Percentiles rank a stretch among this genome's conserved stretches.
Conservation (phyloP, 2,113 vertebrate species). For the Pelodiscus sinensis region DNA sequence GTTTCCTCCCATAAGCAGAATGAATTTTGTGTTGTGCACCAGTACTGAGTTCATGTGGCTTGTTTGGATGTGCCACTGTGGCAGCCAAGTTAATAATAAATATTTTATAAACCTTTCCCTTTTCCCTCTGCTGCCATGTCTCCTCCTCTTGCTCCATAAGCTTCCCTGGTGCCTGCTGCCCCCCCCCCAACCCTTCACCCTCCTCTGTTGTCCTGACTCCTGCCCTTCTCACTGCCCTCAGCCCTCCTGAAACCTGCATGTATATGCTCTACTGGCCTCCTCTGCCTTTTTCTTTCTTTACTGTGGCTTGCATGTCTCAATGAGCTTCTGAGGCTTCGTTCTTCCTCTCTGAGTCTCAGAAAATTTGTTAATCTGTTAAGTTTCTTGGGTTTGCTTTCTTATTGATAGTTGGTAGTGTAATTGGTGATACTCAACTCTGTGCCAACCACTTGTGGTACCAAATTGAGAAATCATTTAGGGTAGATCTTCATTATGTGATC, state of each 20-base stretch:
- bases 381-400: not conserved
- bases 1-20: no score
- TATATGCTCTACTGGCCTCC: not conserved
- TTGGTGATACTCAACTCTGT: not conserved
- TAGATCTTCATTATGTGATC: not conserved
- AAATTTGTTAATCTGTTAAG: not conserved
- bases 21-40: no score
- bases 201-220: no score
- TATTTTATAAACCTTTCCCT: no score
- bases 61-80: no score
- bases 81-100: no score
- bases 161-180: no score
- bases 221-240: no score
- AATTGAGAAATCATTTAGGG: not conserved
- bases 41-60: no score
- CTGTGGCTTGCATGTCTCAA: not conserved
- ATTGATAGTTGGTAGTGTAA: not conserved
- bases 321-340: not conserved
- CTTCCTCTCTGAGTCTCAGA: not conserved
- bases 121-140: no score
- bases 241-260: not conserved
- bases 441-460: not conserved
- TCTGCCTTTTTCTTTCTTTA: not conserved
- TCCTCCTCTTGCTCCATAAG: no score
- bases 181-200: no score